phyloP scores from a whole-genome alignment of 53 echinoderm and acorn worm species.

The Henricia sp. region DNA sequence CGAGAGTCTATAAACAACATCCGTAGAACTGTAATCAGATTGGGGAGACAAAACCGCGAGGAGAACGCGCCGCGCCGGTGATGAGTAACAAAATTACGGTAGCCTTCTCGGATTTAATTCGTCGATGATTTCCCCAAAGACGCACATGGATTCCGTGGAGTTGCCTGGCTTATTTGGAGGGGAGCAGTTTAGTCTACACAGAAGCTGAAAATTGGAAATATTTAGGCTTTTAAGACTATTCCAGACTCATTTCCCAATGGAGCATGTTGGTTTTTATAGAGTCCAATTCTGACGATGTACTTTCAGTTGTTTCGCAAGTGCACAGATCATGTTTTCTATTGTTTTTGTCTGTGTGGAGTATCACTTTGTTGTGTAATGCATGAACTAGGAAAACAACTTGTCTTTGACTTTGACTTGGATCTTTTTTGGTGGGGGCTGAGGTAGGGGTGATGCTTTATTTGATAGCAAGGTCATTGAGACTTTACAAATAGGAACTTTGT shows the following conservation, averaged over 20 bases:
- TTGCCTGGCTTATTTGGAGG: slow-evolving; percentile 1
- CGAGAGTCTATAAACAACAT: slow-evolving; percentile 66
- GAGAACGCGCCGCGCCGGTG: slow-evolving; percentile 6
- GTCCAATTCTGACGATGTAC: neutral
- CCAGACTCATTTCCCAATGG: slow-evolving; percentile 28
- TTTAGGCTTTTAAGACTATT: slow-evolving; percentile 13
- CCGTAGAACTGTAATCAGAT: slow-evolving; percentile 56
- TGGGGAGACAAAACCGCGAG: slow-evolving; percentile 10
- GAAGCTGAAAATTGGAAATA: neutral
- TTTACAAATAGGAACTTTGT: no score
- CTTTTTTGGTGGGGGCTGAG: no score
- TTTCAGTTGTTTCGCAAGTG: slow-evolving; percentile 48
- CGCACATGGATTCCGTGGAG: neutral
- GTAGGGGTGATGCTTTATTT: no score
- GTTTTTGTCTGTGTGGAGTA: no score
- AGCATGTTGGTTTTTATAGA: slow-evolving; percentile 29
- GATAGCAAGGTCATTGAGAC: no score
- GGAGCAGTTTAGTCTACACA: neutral
- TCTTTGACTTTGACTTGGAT: no score
- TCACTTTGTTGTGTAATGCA: no score
- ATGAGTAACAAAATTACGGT: slow-evolving; percentile 71
- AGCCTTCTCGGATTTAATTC: slow-evolving; percentile 46
- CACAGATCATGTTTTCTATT: no score
- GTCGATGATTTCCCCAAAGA: slow-evolving; percentile 66
- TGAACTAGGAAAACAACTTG: no score